phyloP scores from a whole-genome alignment of 2,888 invertebrate genomes.

The Mythimna loreyi region DNA sequence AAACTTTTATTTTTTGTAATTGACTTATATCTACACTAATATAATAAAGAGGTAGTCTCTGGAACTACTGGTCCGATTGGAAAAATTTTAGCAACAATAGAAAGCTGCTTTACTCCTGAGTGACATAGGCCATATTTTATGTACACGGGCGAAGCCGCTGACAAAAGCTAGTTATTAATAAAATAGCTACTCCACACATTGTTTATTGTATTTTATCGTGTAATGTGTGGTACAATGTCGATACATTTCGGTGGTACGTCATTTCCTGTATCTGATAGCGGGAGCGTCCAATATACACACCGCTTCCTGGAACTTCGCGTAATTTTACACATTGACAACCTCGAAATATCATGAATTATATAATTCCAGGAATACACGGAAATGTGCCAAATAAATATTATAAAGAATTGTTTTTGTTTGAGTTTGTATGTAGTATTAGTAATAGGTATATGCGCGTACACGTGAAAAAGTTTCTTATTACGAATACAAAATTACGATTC shows the following conservation, averaged over 20 bases:
- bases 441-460: too few relatives aligned
- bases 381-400: constrained; percentile 21
- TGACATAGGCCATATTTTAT: too few relatives aligned
- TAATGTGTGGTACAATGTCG: constrained; percentile 38
- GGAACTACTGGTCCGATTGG: too few relatives aligned
- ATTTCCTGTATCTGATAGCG: constrained; percentile 82
- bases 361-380: constrained; percentile 37
- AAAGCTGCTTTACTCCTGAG: too few relatives aligned
- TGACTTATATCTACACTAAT: too few relatives aligned
- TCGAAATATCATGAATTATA: constrained; percentile 51
- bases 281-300: constrained; percentile 73
- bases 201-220: constrained; percentile 19
- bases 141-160: too few relatives aligned
- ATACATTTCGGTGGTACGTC: constrained; percentile 57
- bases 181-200: background rate
- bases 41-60: too few relatives aligned
- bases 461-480: too few relatives aligned
- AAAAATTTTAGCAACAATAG: too few relatives aligned
- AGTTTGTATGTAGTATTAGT: background rate
- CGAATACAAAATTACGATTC: too few relatives aligned
- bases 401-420: background rate
- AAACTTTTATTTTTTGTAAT: too few relatives aligned
- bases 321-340: constrained; percentile 71
- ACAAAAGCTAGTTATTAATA: too few relatives aligned
- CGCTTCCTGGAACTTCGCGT: constrained; percentile 82